These are phyloP conservation scores for Brachylomia viminalis DNA, from an alignment of 2,888 invertebrate species.

Conservation along the genomic window DNA sequence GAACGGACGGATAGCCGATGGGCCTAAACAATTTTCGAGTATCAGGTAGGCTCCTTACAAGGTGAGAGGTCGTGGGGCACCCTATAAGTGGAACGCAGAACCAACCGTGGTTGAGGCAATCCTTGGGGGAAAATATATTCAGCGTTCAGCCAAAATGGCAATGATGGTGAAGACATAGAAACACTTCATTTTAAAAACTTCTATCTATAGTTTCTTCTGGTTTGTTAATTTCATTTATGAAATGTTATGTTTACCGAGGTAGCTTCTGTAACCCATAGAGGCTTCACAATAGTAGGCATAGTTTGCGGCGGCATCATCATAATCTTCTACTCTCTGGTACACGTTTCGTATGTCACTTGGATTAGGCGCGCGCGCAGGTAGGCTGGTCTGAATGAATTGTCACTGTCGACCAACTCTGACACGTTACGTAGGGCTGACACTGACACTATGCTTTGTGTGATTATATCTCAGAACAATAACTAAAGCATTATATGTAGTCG, in stretches of 20 bases:
- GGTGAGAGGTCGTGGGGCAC: not conserved
- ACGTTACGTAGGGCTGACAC: constrained; percentile 79
- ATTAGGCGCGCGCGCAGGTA: constrained; percentile 89
- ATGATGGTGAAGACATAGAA: not conserved
- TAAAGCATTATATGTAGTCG: constrained; percentile 39
- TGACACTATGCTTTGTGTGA: constrained; percentile 60
- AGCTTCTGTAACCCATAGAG: constrained; percentile 1
- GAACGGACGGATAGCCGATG: not conserved
- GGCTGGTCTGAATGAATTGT: constrained; percentile 87
- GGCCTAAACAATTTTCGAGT: not conserved
- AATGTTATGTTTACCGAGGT: not conserved
- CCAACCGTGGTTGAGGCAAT: not conserved
- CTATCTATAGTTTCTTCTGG: not conserved
- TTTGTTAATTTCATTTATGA: not conserved
- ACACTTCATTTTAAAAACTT: not conserved
- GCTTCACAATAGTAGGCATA: constrained; percentile 28
- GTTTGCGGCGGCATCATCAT: not conserved
- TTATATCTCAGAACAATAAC: no score
- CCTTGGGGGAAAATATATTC: no score
- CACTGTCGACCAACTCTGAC: constrained; percentile 85
- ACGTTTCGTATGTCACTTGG: constrained; percentile 85
- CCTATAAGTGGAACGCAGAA: not conserved
- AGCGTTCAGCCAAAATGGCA: not conserved
- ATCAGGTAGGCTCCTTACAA: not conserved
- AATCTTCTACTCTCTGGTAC: constrained; percentile 73